phyloP scores from a whole-genome alignment of 2,113 vertebrate genomes.

The Rhagologus leucostigma region DNA sequence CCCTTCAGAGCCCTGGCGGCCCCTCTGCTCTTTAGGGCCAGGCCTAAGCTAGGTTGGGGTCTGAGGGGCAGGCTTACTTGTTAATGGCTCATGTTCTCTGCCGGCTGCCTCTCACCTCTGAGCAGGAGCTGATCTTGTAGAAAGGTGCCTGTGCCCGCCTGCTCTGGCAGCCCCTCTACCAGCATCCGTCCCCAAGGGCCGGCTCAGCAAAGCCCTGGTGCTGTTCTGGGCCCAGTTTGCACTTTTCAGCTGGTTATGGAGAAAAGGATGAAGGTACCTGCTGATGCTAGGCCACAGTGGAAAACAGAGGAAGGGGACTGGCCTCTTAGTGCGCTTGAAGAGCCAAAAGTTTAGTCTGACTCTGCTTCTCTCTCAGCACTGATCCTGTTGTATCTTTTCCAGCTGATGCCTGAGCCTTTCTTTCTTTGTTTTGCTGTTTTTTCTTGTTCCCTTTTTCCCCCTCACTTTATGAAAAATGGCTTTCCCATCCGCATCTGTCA shows the following conservation, averaged over 20 bases:
- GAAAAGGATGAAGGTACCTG: not conserved
- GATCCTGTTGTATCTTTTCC: not conserved
- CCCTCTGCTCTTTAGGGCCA: not conserved
- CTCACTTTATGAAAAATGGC: constrained; percentile 67
- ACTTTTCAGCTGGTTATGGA: not conserved
- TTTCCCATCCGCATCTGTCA: constrained; percentile 72
- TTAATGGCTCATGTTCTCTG: not conserved
- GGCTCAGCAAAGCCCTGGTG: not conserved
- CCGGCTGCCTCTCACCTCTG: not conserved
- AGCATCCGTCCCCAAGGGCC: not conserved
- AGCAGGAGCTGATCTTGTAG: not conserved
- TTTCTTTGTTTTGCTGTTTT: not conserved
- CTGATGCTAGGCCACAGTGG: not conserved
- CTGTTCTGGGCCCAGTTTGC: not conserved
- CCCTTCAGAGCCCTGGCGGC: not conserved
- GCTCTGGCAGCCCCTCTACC: not conserved
- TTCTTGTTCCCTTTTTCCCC: not conserved
- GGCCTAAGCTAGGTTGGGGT: not conserved
- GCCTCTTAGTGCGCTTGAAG: not conserved
- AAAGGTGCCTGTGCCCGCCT: not conserved
- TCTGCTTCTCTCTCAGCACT: not conserved
- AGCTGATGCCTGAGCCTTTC: not conserved
- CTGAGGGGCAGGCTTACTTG: not conserved
- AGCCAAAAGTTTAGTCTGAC: not conserved
- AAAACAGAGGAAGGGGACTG: not conserved